phyloP scores from a whole-genome alignment of 2,113 vertebrate species.

The Clarias macrocephalus region DNA sequence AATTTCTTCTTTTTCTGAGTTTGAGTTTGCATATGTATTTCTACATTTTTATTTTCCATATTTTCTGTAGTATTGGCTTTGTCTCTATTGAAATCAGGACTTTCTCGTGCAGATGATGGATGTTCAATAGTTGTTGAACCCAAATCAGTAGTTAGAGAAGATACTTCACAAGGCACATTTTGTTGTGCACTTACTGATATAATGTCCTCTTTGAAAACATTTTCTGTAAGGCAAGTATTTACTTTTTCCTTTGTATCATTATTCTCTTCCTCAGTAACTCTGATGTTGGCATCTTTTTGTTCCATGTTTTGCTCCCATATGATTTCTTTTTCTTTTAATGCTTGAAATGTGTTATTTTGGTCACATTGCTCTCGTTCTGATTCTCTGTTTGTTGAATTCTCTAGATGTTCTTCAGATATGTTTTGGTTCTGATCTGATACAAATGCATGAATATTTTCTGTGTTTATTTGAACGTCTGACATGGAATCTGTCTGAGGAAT shows the following conservation, averaged over 20 bases:
- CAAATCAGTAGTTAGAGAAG: neutral
- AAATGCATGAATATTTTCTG: neutral
- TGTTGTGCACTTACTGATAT: neutral
- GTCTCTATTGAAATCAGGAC: constrained; percentile 1
- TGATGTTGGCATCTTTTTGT: neutral
- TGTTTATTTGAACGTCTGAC: neutral
- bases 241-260: neutral
- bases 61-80: neutral
- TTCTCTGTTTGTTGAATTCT: neutral
- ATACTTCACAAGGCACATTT: neutral
- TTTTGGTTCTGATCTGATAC: neutral
- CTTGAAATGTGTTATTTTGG: neutral
- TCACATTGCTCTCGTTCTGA: neutral
- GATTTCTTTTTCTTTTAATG: neutral
- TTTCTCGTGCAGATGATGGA: neutral
- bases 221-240: neutral
- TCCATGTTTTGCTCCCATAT: neutral
- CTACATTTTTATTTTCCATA: neutral
- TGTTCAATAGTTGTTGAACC: neutral
- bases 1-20: constrained; percentile 26
- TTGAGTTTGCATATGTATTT: neutral
- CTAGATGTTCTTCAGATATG: no score
- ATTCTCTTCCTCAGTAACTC: neutral
- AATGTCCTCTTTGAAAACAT: neutral
- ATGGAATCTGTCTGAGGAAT: neutral